Conservation (phyloP, 2,888 invertebrate genomes). For the Venusia cambrica region DNA sequence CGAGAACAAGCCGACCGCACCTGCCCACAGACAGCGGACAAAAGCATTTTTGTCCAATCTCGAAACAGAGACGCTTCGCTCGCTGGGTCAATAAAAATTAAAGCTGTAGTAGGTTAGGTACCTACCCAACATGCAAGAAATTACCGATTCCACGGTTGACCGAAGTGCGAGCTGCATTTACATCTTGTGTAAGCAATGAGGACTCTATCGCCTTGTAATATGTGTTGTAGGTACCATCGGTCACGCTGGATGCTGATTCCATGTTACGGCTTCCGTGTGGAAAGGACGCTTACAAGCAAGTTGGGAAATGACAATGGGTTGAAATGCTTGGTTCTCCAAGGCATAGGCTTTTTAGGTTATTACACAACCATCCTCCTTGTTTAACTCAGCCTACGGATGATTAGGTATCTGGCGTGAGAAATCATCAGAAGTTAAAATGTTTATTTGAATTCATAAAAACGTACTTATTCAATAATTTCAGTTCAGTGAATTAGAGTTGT, state of each 20-base stretch:
- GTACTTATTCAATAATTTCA: too few relatives aligned
- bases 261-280: conserved; percentile 19
- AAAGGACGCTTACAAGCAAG: conserved; percentile 21
- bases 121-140: conserved; percentile 17
- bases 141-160: conserved; percentile 28
- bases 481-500: too few relatives aligned
- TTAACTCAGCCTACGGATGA: too few relatives aligned
- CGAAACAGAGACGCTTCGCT: too few relatives aligned
- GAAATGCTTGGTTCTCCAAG: neutral
- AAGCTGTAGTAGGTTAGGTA: too few relatives aligned
- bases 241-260: conserved; percentile 16
- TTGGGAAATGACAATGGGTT: conserved; percentile 1
- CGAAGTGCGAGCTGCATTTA: conserved; percentile 15
- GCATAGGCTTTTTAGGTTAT: neutral
- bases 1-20: too few relatives aligned
- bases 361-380: conserved; percentile 1
- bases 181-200: conserved; percentile 24
- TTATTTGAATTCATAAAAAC: too few relatives aligned
- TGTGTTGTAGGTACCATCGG: conserved; percentile 19
- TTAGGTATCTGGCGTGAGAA: too few relatives aligned
- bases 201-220: conserved; percentile 23
- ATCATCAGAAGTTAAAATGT: too few relatives aligned
- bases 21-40: too few relatives aligned
- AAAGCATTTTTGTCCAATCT: too few relatives aligned
- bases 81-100: too few relatives aligned